phyloP scores from a whole-genome alignment of 2,113 vertebrate genomes.

The Anthoscopus minutus region DNA sequence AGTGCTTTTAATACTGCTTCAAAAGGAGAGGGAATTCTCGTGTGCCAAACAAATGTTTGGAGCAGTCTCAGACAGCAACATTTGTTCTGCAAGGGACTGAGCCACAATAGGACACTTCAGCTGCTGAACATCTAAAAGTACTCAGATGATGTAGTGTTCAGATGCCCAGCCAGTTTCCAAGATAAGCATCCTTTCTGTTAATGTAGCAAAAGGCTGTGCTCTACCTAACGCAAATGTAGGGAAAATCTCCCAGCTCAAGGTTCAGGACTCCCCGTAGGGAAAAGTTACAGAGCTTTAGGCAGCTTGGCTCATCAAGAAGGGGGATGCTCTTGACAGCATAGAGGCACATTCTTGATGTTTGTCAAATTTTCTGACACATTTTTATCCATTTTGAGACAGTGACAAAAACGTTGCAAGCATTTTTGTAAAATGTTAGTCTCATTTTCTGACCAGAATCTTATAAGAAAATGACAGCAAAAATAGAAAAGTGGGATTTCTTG shows the following conservation, averaged over 20 bases:
- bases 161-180: slow-evolving; percentile 46
- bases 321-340: slow-evolving; percentile 40
- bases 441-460: slow-evolving; percentile 36
- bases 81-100: slow-evolving; percentile 60
- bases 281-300: slow-evolving; percentile 8
- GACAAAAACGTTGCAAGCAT: slow-evolving; percentile 19
- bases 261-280: neutral
- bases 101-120: slow-evolving; percentile 36
- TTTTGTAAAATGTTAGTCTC: slow-evolving; percentile 21
- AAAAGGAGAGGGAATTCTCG: neutral
- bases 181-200: slow-evolving; percentile 44
- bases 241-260: neutral
- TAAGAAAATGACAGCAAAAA: slow-evolving; percentile 2
- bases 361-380: slow-evolving; percentile 51
- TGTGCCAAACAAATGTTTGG: slow-evolving; percentile 55
- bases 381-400: slow-evolving; percentile 46
- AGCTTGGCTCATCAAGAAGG: slow-evolving; percentile 55
- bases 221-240: neutral
- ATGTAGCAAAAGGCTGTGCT: slow-evolving; percentile 2
- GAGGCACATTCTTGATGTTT: slow-evolving; percentile 33
- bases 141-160: slow-evolving; percentile 35
- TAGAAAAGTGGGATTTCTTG: neutral
- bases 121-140: slow-evolving; percentile 36
- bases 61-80: slow-evolving; percentile 45
- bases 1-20: slow-evolving; percentile 60